Percentiles rank a stretch among this genome's conserved stretches.
phyloP scores from a whole-genome alignment of 2,113 vertebrate genomes.

The Tetrao urogallus region DNA sequence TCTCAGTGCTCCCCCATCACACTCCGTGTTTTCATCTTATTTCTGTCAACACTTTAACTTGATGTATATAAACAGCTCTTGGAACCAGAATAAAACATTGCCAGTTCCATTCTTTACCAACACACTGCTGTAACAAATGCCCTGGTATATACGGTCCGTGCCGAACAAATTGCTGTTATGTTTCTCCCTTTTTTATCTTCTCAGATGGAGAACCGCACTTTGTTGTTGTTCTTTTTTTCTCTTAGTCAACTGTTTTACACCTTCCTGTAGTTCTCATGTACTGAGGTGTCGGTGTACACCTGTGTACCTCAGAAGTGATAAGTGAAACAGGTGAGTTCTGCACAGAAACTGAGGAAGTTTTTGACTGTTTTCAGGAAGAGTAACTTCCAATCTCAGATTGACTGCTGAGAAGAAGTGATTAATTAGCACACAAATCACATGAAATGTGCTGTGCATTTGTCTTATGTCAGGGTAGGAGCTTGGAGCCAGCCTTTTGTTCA shows the following conservation, averaged over 20 bases:
- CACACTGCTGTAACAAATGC: background rate
- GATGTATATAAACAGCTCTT: background rate
- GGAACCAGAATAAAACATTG: background rate
- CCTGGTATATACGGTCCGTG: no score
- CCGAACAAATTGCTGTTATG: background rate
- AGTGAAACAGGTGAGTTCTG: background rate
- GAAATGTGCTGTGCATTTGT: background rate
- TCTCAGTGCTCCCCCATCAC: background rate
- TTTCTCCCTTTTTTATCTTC: background rate
- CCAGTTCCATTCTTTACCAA: background rate
- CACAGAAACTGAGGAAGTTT: background rate
- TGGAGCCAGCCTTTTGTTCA: background rate
- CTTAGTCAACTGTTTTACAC: background rate
- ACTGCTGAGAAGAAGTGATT: background rate
- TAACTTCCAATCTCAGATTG: background rate
- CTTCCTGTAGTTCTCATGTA: background rate
- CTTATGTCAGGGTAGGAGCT: background rate
- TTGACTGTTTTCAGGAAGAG: background rate
- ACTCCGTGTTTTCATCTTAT: background rate
- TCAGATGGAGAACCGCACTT: background rate
- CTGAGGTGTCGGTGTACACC: background rate
- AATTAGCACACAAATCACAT: constrained; percentile 9
- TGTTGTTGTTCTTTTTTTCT: background rate
- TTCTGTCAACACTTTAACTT: background rate
- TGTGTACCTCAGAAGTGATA: background rate